phyloP scores from a whole-genome alignment of 1,140 invertebrate species.

The Doryteuthis pealeii region DNA sequence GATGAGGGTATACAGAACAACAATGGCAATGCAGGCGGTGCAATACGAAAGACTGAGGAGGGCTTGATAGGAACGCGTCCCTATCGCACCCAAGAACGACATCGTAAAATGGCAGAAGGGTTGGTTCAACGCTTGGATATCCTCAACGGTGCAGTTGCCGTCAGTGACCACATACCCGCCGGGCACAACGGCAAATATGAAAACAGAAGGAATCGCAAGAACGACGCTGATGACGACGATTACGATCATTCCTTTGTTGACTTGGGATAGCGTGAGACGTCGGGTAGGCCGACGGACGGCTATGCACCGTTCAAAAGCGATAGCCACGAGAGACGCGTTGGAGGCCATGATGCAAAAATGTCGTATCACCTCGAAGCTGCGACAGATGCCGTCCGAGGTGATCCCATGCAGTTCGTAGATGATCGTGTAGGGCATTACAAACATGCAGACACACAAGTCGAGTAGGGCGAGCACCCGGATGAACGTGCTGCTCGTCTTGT shows the following conservation, averaged over 20 bases:
- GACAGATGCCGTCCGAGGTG: conserved; percentile 34
- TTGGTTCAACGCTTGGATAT: conserved; percentile 17
- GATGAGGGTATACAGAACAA: conserved; percentile 40
- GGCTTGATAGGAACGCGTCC: conserved; percentile 33
- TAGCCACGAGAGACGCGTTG: conserved; percentile 42
- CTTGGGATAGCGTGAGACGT: conserved; percentile 29
- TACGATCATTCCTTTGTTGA: conserved; percentile 35
- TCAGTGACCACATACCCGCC: conserved; percentile 21
- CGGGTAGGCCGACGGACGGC: conserved; percentile 34
- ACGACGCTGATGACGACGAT: conserved; percentile 32
- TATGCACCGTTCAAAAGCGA: conserved; percentile 41
- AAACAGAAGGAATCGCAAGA: conserved; percentile 33
- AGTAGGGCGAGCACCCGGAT: conserved; percentile 41
- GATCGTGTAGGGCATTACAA: conserved; percentile 46
- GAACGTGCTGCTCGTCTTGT: conserved; percentile 40
- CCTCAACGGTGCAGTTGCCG: conserved; percentile 32
- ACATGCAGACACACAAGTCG: conserved; percentile 38
- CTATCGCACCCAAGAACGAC: conserved; percentile 27
- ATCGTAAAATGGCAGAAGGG: conserved; percentile 45
- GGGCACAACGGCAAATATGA: conserved; percentile 42
- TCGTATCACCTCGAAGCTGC: conserved; percentile 38
- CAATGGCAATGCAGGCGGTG: conserved; percentile 31
- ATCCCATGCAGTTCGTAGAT: conserved; percentile 43
- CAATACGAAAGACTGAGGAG: conserved; percentile 34
- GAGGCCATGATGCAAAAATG: conserved; percentile 39